Conservation (phyloP, 2,113 vertebrate species). For the Chaetodon auriga region DNA sequence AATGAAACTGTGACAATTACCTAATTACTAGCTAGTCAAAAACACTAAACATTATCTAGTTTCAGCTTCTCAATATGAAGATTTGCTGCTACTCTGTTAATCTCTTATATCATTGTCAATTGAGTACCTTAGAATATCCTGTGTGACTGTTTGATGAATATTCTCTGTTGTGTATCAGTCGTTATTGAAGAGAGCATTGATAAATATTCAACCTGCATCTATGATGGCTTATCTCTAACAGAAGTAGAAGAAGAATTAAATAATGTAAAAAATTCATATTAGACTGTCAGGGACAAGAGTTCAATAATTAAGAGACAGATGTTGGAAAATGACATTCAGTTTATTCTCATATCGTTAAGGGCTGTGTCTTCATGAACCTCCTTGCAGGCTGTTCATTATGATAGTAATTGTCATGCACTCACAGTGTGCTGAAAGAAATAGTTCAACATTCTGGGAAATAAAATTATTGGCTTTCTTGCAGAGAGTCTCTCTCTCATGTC, state of each 20-base stretch:
- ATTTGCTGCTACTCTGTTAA: too few relatives aligned
- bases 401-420: neutral
- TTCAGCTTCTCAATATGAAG: too few relatives aligned
- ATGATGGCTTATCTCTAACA: too few relatives aligned
- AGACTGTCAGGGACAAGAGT: neutral
- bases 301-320: neutral
- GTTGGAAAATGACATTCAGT: conserved; percentile 22
- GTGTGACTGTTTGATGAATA: too few relatives aligned
- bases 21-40: too few relatives aligned
- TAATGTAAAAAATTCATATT: neutral
- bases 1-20: too few relatives aligned
- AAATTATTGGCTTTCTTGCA: neutral
- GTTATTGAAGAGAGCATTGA: too few relatives aligned
- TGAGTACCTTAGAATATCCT: too few relatives aligned
- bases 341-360: conserved; percentile 8
- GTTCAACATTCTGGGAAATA: neutral
- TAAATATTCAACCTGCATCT: too few relatives aligned
- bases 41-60: too few relatives aligned
- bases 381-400: neutral
- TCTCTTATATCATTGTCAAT: too few relatives aligned
- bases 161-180: too few relatives aligned
- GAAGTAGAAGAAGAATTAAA: neutral
- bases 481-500: neutral
- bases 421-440: neutral
- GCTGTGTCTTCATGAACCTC: neutral